phyloP scores from a whole-genome alignment of 2,888 invertebrate genomes.

The Diplazon laetatorius region DNA sequence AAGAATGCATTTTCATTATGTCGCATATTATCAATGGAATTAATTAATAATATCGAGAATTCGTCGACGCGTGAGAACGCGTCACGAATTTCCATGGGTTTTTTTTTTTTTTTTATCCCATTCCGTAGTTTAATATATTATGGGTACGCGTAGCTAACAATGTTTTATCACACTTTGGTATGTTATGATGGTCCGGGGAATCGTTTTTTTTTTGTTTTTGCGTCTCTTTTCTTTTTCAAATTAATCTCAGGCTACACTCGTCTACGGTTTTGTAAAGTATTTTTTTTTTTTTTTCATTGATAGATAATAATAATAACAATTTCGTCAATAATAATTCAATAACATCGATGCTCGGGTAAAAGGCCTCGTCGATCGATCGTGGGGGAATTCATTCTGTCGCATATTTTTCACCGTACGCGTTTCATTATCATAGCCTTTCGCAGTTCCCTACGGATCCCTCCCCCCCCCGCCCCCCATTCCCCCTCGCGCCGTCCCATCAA shows the following conservation, averaged over 20 bases:
- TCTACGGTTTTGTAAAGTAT: neutral
- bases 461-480: neutral
- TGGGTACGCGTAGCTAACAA: neutral
- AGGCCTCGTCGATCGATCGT: too few species aligned
- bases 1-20: neutral
- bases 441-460: too few species aligned
- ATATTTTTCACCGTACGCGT: neutral
- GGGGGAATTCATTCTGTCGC: neutral
- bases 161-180: constrained; percentile 2
- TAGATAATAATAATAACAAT: neutral
- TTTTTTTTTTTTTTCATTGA: neutral
- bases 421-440: constrained; percentile 11
- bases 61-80: neutral
- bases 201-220: neutral
- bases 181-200: neutral
- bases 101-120: too few species aligned
- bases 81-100: neutral
- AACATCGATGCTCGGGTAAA: too few species aligned
- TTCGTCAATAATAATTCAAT: neutral
- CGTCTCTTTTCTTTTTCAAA: too few species aligned
- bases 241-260: neutral
- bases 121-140: neutral
- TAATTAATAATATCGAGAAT: neutral
- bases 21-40: neutral
- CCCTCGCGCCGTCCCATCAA: constrained; percentile 34